phyloP scores from a whole-genome alignment of 2,888 invertebrate species.

The Phalangium opilio region DNA sequence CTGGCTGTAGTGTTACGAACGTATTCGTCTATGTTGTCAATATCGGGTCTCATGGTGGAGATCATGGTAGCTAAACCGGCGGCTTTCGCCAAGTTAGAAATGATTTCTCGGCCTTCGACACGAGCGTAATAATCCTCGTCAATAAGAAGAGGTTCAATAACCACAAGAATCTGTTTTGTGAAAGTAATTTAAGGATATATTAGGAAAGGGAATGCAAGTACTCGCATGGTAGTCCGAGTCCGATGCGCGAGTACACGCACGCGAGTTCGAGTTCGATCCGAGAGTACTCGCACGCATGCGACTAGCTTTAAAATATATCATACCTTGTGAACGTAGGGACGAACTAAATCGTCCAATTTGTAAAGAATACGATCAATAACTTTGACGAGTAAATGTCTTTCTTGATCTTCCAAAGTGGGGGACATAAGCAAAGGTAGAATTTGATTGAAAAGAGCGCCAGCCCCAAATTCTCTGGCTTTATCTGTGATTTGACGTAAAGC shows the following conservation, averaged over 20 bases:
- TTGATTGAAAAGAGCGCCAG: slow-evolving; percentile 96
- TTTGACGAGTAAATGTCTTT: slow-evolving; percentile 94
- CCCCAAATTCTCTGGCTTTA: slow-evolving; percentile 95
- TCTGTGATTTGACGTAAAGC: slow-evolving; percentile 95
- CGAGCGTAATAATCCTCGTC: slow-evolving; percentile 99
- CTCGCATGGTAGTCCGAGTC: too few relatives aligned
- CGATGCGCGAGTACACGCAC: too few relatives aligned
- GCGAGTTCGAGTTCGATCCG: too few relatives aligned
- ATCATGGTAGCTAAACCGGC: slow-evolving; percentile 99
- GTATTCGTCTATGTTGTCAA: slow-evolving; percentile 98
- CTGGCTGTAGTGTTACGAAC: slow-evolving; percentile 98
- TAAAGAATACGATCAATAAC: slow-evolving; percentile 96
- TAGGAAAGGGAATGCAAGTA: too few relatives aligned
- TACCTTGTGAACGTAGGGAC: slow-evolving; percentile 96
- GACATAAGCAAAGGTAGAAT: slow-evolving; percentile 99
- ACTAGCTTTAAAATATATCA: slow-evolving; percentile 15
- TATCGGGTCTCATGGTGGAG: slow-evolving; percentile 99
- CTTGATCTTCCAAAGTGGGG: slow-evolving; percentile 97
- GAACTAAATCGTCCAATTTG: slow-evolving; percentile 92
- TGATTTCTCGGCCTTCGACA: slow-evolving; percentile 97
- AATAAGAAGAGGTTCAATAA: slow-evolving; percentile 93
- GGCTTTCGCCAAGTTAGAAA: slow-evolving; percentile 96
- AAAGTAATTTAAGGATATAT: too few relatives aligned
- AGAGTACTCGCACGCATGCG: too few relatives aligned
- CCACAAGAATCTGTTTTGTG: slow-evolving; percentile 65